Percentiles rank a stretch among this genome's conserved stretches.
Evolutionary conservation across 2,113 vertebrate species (phyloP).

Genomic region (Gila orcuttii): DNA sequence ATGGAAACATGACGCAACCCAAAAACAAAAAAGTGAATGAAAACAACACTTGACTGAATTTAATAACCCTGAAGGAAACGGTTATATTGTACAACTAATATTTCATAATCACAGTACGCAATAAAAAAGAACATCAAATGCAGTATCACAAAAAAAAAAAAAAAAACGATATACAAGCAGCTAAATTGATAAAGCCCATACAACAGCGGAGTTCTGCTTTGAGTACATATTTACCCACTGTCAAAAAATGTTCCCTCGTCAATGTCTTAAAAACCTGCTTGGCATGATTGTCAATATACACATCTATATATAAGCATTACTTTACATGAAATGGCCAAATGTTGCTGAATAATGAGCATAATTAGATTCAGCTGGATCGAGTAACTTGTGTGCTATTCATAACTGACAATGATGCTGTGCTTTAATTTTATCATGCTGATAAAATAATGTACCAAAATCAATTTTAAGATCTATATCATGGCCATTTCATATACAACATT

Average conservation of each 20-base stretch:
- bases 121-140: conserved; percentile 18
- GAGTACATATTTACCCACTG: conserved; percentile 8
- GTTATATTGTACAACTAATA: background rate
- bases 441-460: background rate
- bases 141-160: conserved; percentile 10
- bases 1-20: background rate
- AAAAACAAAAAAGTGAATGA: background rate
- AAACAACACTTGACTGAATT: background rate
- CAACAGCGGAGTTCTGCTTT: conserved; percentile 11
- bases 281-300: conserved; percentile 39
- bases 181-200: conserved; percentile 21
- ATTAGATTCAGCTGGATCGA: background rate
- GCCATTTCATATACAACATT: conserved; percentile 12
- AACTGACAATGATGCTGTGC: background rate
- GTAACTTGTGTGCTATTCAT: background rate
- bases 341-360: background rate
- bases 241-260: conserved; percentile 13
- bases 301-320: background rate
- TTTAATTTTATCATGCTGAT: conserved; percentile 7
- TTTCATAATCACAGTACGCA: conserved; percentile 2
- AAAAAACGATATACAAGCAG: background rate
- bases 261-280: conserved; percentile 27
- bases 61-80: background rate
- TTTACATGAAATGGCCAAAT: conserved; percentile 14
- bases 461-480: background rate